A percentile compares a stretch with the other conserved stretches of the same genome.
Conservation (phyloP, 2,888 invertebrate species). For the Parapristionchus giblindavisi region DNA sequence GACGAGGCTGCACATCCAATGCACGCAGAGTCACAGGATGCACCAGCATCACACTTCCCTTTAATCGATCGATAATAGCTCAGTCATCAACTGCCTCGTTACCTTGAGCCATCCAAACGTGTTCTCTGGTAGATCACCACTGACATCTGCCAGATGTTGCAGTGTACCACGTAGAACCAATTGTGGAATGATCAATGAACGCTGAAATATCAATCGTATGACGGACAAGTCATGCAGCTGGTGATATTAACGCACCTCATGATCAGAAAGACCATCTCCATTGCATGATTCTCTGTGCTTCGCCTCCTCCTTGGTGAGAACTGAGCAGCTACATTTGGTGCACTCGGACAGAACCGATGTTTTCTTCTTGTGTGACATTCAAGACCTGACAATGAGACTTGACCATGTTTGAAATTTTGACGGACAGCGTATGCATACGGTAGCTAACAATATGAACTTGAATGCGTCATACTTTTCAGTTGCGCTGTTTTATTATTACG, state of each 20-base stretch:
- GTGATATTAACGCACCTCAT: constrained; percentile 29
- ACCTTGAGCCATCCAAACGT: constrained; percentile 38
- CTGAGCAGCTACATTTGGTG: constrained; percentile 40
- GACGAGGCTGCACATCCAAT: constrained; percentile 52
- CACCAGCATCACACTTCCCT: constrained; percentile 50
- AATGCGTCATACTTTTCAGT: no score
- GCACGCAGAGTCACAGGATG: constrained; percentile 54
- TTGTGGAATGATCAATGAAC: constrained; percentile 4
- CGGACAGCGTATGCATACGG: no score
- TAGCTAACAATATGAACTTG: no score
- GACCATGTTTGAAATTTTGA: background rate
- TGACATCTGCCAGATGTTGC: constrained; percentile 27
- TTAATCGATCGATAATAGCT: no score
- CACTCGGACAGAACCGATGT: constrained; percentile 42
- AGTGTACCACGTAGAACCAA: constrained; percentile 18
- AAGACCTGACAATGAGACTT: background rate
- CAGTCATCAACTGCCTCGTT: no score
- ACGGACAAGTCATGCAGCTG: background rate
- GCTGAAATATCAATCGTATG: background rate
- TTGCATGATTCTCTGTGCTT: constrained; percentile 36
- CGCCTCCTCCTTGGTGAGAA: constrained; percentile 45
- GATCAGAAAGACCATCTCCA: background rate
- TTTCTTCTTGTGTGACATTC: constrained; percentile 48
- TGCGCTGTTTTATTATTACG: no score
- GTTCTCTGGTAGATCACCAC: constrained; percentile 29